Base-by-base conservation (phyloP, 30 jellyfish, hydroid and myxozoan species). In the Rhopilema esculentum region DNA sequence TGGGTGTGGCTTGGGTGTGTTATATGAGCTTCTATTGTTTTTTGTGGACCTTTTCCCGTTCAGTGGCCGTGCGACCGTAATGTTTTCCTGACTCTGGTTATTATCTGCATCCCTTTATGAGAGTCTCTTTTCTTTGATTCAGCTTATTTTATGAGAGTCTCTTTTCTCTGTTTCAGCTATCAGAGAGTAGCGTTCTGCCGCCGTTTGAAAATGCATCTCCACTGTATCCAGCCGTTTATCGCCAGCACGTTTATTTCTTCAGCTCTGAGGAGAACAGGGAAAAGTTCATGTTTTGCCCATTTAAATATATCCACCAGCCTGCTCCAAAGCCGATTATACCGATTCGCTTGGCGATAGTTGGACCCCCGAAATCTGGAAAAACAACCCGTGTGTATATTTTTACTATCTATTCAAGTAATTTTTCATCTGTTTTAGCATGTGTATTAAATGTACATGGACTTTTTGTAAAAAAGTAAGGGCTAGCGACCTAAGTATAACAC, bases 281-380 rank as follows among this genome's bases (percentile, higher is more conserved):
- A 76, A 74, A 87, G 16, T 95, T 95, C 89, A 75, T 95, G 72
- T 83, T 86, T 24, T 78, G 82, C 26, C 99, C 99, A 0, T 90
- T 72, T 89, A 76, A 70, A n/a, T 95, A 91, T 72, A 53, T 91
- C 1, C 85, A 81, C 30, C 97, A 87, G 28, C 77, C 96, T 16
- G 80, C 98, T 27, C 99, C 99, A 1, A 90, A 90, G 66, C 99
- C 97, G 8, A 73, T 64, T 23, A 86, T 90, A 24, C 99, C 99
- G 0, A 83, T 95, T 32, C 85, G 86, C 27, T 31, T 95, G 65
- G 95, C 97, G n/a, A 50, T 95, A 9, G 48, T 90, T 49, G 99
- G 99, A 16, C 98, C 99, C 24, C 99, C 99, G 40, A 95, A 95
- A 68, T 95, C 98, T 16, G 99, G 99, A 16, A 95, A 95, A 75